phyloP scores from a whole-genome alignment of 2,888 invertebrate genomes.

The Antheraea yamamai region DNA sequence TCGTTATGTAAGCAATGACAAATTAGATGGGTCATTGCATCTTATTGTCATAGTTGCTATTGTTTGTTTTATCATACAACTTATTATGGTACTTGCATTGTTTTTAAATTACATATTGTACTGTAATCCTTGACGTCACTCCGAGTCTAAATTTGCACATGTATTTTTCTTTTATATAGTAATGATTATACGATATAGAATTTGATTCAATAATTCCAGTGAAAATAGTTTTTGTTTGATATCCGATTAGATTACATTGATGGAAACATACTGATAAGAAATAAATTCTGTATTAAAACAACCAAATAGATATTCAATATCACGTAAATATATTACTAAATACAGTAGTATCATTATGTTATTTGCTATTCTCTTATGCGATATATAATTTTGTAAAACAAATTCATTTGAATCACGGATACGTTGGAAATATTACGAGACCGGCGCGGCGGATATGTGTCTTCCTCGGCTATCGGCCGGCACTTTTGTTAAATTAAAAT shows the following conservation, averaged over 20 bases:
- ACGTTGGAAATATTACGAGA: constrained; percentile 18
- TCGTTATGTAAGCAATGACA: constrained; percentile 50
- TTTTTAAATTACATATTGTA: constrained; percentile 27
- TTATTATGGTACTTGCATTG: constrained; percentile 17
- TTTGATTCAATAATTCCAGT: not conserved
- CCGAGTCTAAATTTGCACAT: not conserved
- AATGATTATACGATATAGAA: not conserved
- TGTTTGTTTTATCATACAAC: constrained; percentile 30
- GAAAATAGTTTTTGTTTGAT: not conserved
- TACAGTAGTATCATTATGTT: not conserved
- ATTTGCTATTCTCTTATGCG: not conserved
- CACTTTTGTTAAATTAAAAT: constrained; percentile 82
- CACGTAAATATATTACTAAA: no score
- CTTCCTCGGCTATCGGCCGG: constrained; percentile 79
- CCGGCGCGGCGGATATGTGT: constrained; percentile 74
- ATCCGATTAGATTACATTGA: no score
- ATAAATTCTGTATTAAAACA: no score
- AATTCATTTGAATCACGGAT: constrained; percentile 7
- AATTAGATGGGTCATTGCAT: constrained; percentile 12
- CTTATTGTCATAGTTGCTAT: constrained; percentile 38
- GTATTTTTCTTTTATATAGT: not conserved
- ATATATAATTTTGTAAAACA: not conserved
- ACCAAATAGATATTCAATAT: no score
- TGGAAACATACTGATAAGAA: no score
- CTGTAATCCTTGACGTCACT: not conserved